Percentiles rank a stretch among this genome's conserved stretches.
Evolutionary conservation across 2,797 vertebrate species (phyloP).

Genomic region (Nannoperca obscura): DNA sequence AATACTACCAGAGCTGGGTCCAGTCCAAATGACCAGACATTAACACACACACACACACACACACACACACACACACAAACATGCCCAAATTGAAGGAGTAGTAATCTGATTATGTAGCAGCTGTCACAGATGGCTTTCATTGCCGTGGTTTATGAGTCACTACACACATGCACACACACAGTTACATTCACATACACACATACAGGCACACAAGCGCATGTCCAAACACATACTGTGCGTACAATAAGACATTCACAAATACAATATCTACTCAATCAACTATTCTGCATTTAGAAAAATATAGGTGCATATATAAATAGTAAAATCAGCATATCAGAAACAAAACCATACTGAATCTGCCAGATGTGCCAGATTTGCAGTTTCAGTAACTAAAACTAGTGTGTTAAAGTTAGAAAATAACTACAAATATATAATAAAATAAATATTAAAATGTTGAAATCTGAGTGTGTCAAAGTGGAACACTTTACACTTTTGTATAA

Average conservation of each 20-base stretch:
- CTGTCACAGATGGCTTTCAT: conserved; percentile 77
- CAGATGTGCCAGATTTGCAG: background rate
- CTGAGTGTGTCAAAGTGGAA: too few species aligned
- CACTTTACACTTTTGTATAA: too few species aligned
- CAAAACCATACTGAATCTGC: background rate
- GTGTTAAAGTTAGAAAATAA: background rate
- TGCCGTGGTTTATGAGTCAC: conserved; percentile 73
- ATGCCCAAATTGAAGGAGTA: conserved; percentile 74
- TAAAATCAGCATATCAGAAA: background rate
- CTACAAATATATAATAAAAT: background rate
- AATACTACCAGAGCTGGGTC: conserved; percentile 39
- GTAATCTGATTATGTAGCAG: conserved; percentile 86
- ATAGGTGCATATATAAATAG: too few species aligned
- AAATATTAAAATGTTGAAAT: background rate
- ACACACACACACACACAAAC: conserved; percentile 39
- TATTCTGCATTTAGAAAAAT: background rate
- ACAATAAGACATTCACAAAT: background rate
- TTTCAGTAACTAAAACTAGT: background rate
- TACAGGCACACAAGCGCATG: conserved; percentile 40
- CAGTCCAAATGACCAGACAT: conserved; percentile 57
- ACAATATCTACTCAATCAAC: background rate
- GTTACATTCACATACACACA: conserved; percentile 29
- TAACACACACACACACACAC: conserved; percentile 18
- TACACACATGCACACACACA: conserved; percentile 41
- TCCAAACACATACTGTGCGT: conserved; percentile 33